Evolutionary conservation across 2,888 invertebrate genomes (phyloP).

Genomic region (Pachymerium ferrugineum): DNA sequence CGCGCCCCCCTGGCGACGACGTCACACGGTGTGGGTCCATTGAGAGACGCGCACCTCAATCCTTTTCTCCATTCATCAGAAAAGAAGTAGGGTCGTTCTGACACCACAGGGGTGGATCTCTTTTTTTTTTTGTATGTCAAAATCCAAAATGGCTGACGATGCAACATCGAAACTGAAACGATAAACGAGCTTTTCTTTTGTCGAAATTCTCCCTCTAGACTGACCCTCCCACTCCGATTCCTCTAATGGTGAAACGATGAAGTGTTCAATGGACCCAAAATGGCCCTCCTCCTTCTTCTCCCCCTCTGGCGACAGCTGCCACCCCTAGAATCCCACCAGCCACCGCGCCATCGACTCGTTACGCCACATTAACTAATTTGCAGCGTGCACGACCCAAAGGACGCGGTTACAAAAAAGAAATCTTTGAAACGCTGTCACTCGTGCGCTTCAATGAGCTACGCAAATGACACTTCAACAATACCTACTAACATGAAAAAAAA

Average conservation of each 20-base stretch:
- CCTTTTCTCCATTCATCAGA: constrained; percentile 24
- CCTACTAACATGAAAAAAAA: neutral
- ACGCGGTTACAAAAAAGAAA: neutral
- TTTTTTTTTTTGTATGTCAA: neutral
- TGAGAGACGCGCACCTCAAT: constrained; percentile 8
- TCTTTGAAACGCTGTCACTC: neutral
- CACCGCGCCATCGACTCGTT: constrained; percentile 19
- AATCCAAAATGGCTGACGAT: neutral
- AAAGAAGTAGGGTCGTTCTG: constrained; percentile 11
- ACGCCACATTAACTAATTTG: constrained; percentile 27
- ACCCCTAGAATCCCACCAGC: neutral
- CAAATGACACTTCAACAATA: too few relatives aligned
- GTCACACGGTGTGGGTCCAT: neutral
- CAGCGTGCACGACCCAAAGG: neutral
- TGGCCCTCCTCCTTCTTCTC: constrained; percentile 7
- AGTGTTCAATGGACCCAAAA: constrained; percentile 7
- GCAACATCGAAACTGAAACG: constrained; percentile 20
- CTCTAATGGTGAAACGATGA: constrained; percentile 24
- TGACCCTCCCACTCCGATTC: constrained; percentile 10
- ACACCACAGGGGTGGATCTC: neutral
- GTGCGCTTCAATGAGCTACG: constrained; percentile 14
- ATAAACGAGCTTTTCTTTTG: constrained; percentile 8
- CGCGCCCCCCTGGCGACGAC: constrained; percentile 27
- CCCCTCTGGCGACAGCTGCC: constrained; percentile 8
- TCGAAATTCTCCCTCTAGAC: neutral